Evolutionary conservation across 2,797 vertebrate species (phyloP).

Genomic region (Parotocinclus haroldoi): DNA sequence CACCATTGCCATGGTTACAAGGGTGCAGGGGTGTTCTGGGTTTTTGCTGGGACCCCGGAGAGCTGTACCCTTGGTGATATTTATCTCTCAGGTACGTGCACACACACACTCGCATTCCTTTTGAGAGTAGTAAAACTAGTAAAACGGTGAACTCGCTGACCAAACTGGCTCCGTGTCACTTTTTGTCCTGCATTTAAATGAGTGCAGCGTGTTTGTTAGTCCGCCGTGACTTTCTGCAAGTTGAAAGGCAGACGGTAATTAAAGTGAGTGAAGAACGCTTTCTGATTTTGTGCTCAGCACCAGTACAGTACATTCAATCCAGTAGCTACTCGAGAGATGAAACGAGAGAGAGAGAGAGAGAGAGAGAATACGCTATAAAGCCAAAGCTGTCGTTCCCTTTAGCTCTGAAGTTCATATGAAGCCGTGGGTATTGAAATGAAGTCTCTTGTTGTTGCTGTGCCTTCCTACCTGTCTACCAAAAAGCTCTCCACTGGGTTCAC

Average conservation of each 20-base stretch:
- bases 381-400: too few species aligned
- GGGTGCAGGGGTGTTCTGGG: conserved; percentile 3
- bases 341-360: too few species aligned
- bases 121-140: too few species aligned
- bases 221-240: background rate
- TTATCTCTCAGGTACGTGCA: background rate
- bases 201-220: background rate
- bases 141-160: background rate
- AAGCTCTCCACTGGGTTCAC: too few species aligned
- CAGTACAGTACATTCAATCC: background rate
- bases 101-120: background rate
- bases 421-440: too few species aligned
- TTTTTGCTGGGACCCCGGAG: conserved; percentile 16
- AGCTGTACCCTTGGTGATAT: conserved; percentile 7
- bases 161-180: background rate
- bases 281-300: background rate
- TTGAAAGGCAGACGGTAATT: conserved; percentile 14
- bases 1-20: conserved; percentile 45
- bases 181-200: background rate
- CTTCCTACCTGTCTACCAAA: too few species aligned
- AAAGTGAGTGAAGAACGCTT: background rate
- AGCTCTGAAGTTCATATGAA: too few species aligned
- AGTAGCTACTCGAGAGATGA: too few species aligned
- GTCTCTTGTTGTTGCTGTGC: too few species aligned
- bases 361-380: too few species aligned